Base-by-base conservation (phyloP, 2,888 invertebrate species). In the Piscicola geometra region DNA sequence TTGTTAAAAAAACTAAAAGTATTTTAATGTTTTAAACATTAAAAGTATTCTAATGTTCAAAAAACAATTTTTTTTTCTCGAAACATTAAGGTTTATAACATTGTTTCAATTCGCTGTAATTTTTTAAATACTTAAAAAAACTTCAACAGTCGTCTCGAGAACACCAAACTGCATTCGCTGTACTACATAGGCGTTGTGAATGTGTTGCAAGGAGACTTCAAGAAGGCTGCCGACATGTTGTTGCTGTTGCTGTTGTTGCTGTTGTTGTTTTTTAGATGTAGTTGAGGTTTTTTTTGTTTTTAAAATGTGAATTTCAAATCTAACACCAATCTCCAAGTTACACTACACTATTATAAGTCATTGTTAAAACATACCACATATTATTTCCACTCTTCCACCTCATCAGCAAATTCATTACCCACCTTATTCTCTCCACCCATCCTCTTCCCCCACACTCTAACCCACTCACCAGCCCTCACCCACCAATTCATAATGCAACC, bases 121-220 rank as follows among this genome's bases (percentile, higher is more conserved):
- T n/a, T n/a, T n/a, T n/a, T n/a, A n/a, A n/a, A n/a, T n/a, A n/a
- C n/a, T n/a, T n/a, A n/a, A n/a, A n/a, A n/a, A n/a, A n/a, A n/a
- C n/a, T n/a, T n/a, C n/a, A n/a, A n/a, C n/a, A n/a, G 84, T 78
- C 79, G 81, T 36, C 80, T 82, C 75, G 80, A 82, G 30, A 85
- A 86, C 47, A 82, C 84, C 1, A 83, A 83, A 36, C 84, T 84
- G 1, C 79, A 86, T 77, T 85, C 85, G 5, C 78, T 85, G 79
- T 86, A 86, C 78, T 85, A 85, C 76, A 79, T 85, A 21, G 86
- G 86, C 15, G 78, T 85, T 74, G 85, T 85, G 2, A 82, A 84
- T 77, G 86, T 86, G 18, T 81, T 85, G 78, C 83, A 81, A 79
- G 84, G 84, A 56, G 80, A 85, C 30, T 86, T 82, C 79, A 80